A percentile compares a stretch with the other conserved stretches of the same genome.
Evolutionary conservation across 1,140 invertebrate genomes (phyloP).

Genomic region (Neodiprion virginianus): DNA sequence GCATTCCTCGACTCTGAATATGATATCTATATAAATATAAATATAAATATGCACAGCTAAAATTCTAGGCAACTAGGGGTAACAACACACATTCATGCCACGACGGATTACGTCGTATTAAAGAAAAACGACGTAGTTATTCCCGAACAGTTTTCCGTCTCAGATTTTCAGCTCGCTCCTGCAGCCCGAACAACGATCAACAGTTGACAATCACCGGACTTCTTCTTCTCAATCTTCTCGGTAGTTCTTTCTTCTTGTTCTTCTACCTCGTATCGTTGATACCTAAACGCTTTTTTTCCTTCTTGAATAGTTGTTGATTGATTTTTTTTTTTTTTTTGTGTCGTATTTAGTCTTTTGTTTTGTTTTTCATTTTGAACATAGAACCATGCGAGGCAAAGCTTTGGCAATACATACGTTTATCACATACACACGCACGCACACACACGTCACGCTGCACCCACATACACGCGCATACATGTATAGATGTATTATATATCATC

Average conservation of each 20-base stretch:
- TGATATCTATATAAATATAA: too few relatives aligned
- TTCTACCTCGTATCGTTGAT: conserved; percentile 35
- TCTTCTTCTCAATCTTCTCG: conserved; percentile 21
- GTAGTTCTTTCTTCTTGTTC: conserved; percentile 28
- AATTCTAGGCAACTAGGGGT: not conserved
- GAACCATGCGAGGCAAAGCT: conserved; percentile 62
- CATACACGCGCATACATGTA: conserved; percentile 38
- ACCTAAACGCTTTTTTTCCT: not conserved
- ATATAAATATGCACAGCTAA: not conserved
- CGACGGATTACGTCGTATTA: not conserved
- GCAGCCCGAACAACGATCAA: too few relatives aligned
- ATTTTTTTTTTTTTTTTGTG: too few relatives aligned
- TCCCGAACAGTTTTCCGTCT: too few relatives aligned
- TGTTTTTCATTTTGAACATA: conserved; percentile 52
- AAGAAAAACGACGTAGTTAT: conserved; percentile 7
- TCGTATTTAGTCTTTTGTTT: not conserved
- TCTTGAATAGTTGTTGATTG: not conserved
- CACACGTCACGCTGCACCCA: conserved; percentile 37
- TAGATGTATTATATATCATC: too few relatives aligned
- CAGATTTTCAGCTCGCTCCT: too few relatives aligned
- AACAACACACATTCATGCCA: conserved; percentile 11
- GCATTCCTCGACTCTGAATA: too few relatives aligned
- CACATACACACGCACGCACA: conserved; percentile 30
- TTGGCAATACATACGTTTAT: conserved; percentile 54
- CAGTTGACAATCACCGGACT: not conserved